Conservation (phyloP, 2,113 vertebrate species). For the Ceyx melanurus region DNA sequence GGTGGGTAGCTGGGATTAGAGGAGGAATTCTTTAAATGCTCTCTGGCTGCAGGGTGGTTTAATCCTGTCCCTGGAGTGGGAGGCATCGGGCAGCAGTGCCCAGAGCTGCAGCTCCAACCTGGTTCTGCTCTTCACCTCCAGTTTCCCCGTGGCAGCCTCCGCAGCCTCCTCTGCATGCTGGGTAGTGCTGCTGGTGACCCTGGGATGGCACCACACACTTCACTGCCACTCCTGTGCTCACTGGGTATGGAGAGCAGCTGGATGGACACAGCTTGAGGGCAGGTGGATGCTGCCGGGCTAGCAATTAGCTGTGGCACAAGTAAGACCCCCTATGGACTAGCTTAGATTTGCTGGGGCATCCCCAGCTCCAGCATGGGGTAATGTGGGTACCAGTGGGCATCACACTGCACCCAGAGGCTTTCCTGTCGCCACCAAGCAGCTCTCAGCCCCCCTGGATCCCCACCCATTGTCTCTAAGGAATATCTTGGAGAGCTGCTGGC, state of each 20-base stretch:
- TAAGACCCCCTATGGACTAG: not conserved
- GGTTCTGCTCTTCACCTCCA: not conserved
- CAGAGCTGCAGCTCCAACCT: not conserved
- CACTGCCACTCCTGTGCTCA: not conserved
- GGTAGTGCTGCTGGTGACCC: not conserved
- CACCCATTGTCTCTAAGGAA: rapidly evolving
- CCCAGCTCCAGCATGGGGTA: rapidly evolving
- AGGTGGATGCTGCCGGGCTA: not conserved
- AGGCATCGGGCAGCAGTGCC: not conserved
- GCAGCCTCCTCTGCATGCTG: not conserved
- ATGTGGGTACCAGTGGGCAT: not conserved
- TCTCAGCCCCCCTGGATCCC: rapidly evolving
- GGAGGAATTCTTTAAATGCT: not conserved
- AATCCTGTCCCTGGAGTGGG: rapidly evolving
- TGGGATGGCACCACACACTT: rapidly evolving
- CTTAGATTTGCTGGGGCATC: not conserved
- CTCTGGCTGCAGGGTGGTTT: not conserved
- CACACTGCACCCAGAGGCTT: not conserved
- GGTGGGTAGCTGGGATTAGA: not conserved
- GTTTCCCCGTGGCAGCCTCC: not conserved
- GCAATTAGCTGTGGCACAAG: not conserved
- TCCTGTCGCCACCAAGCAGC: not conserved
- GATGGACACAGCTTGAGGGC: not conserved
- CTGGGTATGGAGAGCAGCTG: rapidly evolving
- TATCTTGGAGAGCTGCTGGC: rapidly evolving